These are phyloP conservation scores for Nibea albiflora DNA, from an alignment of 2,113 vertebrate genomes.

Conservation along the genomic window DNA sequence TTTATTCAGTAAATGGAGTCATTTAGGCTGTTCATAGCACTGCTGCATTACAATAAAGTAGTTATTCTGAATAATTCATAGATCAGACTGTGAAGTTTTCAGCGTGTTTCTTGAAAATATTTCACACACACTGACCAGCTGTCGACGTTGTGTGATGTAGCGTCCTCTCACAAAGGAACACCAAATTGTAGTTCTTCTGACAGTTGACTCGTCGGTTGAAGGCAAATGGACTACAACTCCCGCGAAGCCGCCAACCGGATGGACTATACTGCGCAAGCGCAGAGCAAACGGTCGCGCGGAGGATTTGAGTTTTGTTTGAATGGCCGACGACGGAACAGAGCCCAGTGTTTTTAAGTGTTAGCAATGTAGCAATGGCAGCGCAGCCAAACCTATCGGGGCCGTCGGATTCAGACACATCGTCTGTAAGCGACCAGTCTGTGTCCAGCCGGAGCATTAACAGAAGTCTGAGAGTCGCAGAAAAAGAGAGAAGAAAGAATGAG, in stretches of 20 bases:
- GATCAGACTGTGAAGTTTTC: background rate
- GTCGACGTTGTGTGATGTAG: background rate
- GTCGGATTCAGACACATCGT: constrained; percentile 41
- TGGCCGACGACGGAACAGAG: background rate
- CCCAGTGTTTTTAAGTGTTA: background rate
- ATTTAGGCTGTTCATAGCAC: no score
- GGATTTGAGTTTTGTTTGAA: constrained; percentile 80
- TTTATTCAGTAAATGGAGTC: background rate
- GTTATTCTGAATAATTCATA: background rate
- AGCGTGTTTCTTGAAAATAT: no score
- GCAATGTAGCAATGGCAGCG: constrained; percentile 79
- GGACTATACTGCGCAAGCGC: constrained; percentile 75
- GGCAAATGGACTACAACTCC: constrained; percentile 57
- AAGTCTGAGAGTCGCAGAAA: constrained; percentile 80
- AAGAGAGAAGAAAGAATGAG: constrained; percentile 66
- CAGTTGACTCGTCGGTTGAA: background rate
- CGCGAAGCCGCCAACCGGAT: constrained; percentile 3
- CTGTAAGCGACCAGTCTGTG: constrained; percentile 36
- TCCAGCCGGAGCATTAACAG: constrained; percentile 62
- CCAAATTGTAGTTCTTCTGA: no score
- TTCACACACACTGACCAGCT: background rate
- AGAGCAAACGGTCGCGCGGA: constrained; percentile 83
- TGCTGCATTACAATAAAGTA: background rate
- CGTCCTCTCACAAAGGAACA: background rate
- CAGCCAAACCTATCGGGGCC: constrained; percentile 37